Evolutionary conservation across 2,888 invertebrate genomes (phyloP).

Genomic region (Cosmopolites sordidus): DNA sequence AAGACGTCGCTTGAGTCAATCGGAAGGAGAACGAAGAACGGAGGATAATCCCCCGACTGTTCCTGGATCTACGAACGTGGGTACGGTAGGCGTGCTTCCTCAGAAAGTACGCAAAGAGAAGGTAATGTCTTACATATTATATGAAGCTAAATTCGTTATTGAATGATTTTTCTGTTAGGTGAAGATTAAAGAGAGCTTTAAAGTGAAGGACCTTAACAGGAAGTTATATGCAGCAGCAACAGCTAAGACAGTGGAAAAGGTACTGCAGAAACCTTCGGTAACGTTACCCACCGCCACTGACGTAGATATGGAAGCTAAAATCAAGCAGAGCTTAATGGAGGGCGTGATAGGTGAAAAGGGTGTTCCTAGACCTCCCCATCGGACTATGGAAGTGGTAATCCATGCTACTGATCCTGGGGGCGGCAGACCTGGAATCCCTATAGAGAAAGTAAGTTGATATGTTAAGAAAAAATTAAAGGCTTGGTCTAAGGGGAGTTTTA

Average conservation of each 20-base stretch:
- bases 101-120: slow-evolving; percentile 45
- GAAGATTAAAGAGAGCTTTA: slow-evolving; percentile 45
- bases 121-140: slow-evolving; percentile 16
- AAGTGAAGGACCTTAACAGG: slow-evolving; percentile 36
- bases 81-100: slow-evolving; percentile 55
- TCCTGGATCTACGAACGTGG: slow-evolving; percentile 67
- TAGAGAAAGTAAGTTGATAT: slow-evolving; percentile 35
- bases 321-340: slow-evolving; percentile 57
- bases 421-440: slow-evolving; percentile 22
- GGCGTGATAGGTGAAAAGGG: slow-evolving; percentile 33
- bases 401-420: slow-evolving; percentile 28
- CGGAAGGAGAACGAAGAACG: slow-evolving; percentile 36
- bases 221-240: slow-evolving; percentile 20
- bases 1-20: slow-evolving; percentile 59
- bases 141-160: too few species aligned
- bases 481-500: neutral
- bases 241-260: slow-evolving; percentile 7
- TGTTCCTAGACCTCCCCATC: slow-evolving; percentile 41
- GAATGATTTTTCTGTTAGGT: slow-evolving; percentile 23
- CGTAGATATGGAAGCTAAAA: slow-evolving; percentile 54
- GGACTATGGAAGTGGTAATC: slow-evolving; percentile 37
- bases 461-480: too few species aligned
- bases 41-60: slow-evolving; percentile 38
- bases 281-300: slow-evolving; percentile 49
- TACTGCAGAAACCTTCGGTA: slow-evolving; percentile 28